These are phyloP conservation scores for Micronycteris hirsuta DNA, from an alignment of 2,113 vertebrate species.

Conservation along the genomic window DNA sequence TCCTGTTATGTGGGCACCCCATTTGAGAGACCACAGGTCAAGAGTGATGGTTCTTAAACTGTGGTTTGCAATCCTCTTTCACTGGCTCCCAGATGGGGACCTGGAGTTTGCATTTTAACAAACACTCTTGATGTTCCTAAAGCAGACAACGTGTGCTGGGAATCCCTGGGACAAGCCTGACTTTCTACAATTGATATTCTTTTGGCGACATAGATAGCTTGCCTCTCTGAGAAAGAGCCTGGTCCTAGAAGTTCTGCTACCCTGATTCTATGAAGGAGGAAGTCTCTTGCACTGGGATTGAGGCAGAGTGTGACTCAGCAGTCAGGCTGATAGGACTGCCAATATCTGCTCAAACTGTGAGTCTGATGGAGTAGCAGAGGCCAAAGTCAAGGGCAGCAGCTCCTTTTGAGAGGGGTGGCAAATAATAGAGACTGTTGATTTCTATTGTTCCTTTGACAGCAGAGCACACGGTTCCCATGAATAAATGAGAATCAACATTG, in stretches of 20 bases:
- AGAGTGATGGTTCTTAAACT: not conserved
- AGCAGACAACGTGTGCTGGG: not conserved
- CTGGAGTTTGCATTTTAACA: not conserved
- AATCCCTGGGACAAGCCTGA: not conserved
- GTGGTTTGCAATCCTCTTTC: not conserved
- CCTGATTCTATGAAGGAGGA: not conserved
- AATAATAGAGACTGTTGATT: not conserved
- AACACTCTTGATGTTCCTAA: not conserved
- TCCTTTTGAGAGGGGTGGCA: not conserved
- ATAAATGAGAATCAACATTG: not conserved
- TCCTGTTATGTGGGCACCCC: not conserved
- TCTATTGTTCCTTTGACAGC: not conserved
- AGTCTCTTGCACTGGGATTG: not conserved
- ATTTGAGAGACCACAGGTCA: not conserved
- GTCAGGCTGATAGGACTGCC: not conserved
- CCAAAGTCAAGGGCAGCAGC: not conserved
- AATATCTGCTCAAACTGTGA: not conserved
- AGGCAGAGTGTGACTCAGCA: not conserved
- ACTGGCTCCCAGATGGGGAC: not conserved
- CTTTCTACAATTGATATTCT: not conserved
- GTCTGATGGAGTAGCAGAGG: not conserved
- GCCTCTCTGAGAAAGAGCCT: not conserved
- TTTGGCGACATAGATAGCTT: not conserved
- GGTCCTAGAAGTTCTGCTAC: not conserved
- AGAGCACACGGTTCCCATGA: not conserved